These are phyloP conservation scores for Orcinus orca DNA, from an alignment of 2,113 vertebrate species.

Conservation along the genomic window DNA sequence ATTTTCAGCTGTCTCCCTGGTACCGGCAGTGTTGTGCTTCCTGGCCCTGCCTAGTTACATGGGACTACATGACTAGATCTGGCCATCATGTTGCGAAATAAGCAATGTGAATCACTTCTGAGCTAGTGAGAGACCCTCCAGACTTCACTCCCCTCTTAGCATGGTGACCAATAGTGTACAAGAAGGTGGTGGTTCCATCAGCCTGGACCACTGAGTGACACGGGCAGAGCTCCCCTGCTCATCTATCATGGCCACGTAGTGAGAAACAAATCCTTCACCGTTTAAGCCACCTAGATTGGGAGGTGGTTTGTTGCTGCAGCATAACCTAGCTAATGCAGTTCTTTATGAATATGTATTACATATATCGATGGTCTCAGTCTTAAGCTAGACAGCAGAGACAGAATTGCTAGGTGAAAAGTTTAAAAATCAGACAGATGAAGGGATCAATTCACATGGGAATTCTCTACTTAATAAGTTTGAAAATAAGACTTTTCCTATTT, in stretches of 20 bases:
- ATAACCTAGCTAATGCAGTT: not conserved
- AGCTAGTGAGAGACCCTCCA: not conserved
- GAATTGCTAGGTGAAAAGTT: not conserved
- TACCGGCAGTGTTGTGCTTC: not conserved
- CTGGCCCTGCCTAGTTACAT: not conserved
- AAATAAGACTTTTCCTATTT: not conserved
- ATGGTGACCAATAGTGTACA: not conserved
- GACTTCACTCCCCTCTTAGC: not conserved
- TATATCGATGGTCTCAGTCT: not conserved
- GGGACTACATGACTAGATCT: not conserved
- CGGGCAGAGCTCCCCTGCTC: not conserved
- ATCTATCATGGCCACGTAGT: fast-evolving
- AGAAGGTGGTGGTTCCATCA: not conserved
- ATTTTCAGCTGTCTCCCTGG: not conserved
- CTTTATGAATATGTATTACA: not conserved
- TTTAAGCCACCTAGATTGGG: not conserved
- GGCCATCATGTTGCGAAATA: not conserved
- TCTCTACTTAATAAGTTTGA: not conserved
- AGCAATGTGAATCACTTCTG: not conserved
- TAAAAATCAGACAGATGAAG: not conserved
- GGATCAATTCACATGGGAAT: not conserved
- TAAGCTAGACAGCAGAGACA: not conserved
- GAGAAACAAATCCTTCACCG: not conserved
- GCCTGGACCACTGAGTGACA: not conserved
- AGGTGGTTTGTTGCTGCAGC: not conserved